Percentiles rank a stretch among this genome's conserved stretches.
Evolutionary conservation across 2,797 vertebrate genomes (phyloP).

Genomic region (Trichosurus vulpecula): DNA sequence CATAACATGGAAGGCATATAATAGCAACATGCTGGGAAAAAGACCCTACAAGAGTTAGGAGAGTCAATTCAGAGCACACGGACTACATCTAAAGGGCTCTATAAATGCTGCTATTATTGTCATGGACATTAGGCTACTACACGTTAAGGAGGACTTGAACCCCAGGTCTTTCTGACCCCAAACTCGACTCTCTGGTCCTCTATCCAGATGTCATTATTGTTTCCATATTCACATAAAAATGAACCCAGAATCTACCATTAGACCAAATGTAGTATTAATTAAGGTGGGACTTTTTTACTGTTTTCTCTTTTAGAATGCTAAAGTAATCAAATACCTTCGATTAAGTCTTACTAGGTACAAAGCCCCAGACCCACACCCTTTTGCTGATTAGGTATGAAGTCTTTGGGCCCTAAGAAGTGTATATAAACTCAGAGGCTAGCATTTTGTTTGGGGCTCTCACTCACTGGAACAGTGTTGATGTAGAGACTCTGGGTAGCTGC

Average conservation of each 20-base stretch:
- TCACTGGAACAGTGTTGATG: too few species aligned
- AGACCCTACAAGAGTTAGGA: background rate
- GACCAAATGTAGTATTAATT: too few species aligned
- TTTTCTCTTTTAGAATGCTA: too few species aligned
- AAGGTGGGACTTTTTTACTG: too few species aligned
- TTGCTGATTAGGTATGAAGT: too few species aligned
- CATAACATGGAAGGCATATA: background rate
- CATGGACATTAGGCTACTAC: background rate
- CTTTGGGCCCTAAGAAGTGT: too few species aligned
- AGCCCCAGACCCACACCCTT: too few species aligned
- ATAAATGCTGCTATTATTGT: background rate
- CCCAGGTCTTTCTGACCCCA: background rate
- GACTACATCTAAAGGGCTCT: background rate
- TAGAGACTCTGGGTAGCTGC: too few species aligned
- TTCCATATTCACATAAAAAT: background rate
- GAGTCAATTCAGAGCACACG: background rate
- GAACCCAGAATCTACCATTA: background rate
- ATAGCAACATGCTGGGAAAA: background rate
- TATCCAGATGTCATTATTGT: background rate
- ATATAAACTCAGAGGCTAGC: too few species aligned
- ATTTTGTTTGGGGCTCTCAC: too few species aligned
- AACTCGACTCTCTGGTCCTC: background rate
- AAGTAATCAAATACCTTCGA: too few species aligned
- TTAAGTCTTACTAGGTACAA: too few species aligned
- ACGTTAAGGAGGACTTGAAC: background rate